Base-by-base conservation (phyloP, 1,140 invertebrate genomes). In the Amyelois transitella region DNA sequence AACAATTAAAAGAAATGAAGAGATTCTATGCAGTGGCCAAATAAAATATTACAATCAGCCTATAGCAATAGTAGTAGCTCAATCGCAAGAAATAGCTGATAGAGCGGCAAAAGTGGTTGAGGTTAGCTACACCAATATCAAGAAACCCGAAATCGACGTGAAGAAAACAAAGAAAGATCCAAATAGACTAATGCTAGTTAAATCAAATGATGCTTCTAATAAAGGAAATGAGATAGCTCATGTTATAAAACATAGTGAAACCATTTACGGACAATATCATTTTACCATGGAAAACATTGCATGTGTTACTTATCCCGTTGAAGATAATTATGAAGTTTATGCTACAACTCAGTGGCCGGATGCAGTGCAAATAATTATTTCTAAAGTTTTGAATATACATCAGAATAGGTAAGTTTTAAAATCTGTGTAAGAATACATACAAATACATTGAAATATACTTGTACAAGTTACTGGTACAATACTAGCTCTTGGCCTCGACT, bases 1-100 rank as follows among this genome's bases (percentile, higher is more conserved):
- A 12, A 20, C 81, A 6, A 60, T 55, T 52, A 10, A 54, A 21
- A 52, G 58, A 0, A 77, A 87, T 55, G 89, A 90, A 79, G 89
- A 90, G 72, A 69, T 91, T 10, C 84, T 91, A 62, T 89, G 87
- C 53, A 63, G 68, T 25, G 77, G 75, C 2, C 58, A 64, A 7
- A 89, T 95, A 0, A 70, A 85, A 18, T 93, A 91, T 72, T 92
- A 92, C 38, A 92, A 93, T 7, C 94, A 96, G 69, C 90, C 93
- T 0, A 69, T 95, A 5, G 95, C 94, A 0, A 78, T 96, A 3
- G 89, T 96, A 1, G 91, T 93, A 0, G 95, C 94, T 0, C 75
- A 91, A 50, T 91, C 86, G 43, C 82, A 91, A 54, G 73, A 87
- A 12, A 69, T 91, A 43, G 94, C 94, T 1, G 86, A 92, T 10